phyloP scores from a whole-genome alignment of 1,140 invertebrate species.

The Nephila pilipes region DNA sequence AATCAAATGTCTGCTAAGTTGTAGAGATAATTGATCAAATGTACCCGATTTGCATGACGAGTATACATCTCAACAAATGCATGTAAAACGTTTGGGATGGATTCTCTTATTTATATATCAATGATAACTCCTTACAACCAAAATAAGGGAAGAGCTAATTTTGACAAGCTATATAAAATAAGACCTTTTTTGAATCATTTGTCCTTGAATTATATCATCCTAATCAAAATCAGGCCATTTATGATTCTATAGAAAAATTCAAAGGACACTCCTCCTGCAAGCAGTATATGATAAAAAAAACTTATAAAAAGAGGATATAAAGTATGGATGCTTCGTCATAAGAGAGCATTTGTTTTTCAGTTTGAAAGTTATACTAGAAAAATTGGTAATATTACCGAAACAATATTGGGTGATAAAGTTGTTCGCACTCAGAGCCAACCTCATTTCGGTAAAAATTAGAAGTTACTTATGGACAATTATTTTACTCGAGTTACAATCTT shows the following conservation, averaged over 20 bases:
- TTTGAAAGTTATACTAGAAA: conserved; percentile 77
- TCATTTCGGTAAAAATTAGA: conserved; percentile 30
- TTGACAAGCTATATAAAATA: not conserved
- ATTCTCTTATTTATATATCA: conserved; percentile 36
- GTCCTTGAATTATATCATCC: conserved; percentile 4
- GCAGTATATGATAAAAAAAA: conserved; percentile 77
- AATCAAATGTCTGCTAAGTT: conserved; percentile 4
- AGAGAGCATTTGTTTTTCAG: conserved; percentile 71
- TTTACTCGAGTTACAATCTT: conserved; percentile 5
- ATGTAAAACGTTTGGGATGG: conserved; percentile 4
- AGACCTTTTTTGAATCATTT: not conserved
- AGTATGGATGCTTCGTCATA: conserved; percentile 71
- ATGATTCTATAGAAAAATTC: conserved; percentile 78
- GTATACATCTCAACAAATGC: not conserved
- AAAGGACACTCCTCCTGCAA: too few species aligned
- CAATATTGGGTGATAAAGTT: conserved; percentile 43
- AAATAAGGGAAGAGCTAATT: not conserved
- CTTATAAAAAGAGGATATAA: conserved; percentile 78
- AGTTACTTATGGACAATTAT: conserved; percentile 19
- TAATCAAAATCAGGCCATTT: conserved; percentile 52
- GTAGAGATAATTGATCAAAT: conserved; percentile 14
- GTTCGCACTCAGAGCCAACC: conserved; percentile 5
- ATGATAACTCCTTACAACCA: conserved; percentile 24
- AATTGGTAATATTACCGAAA: conserved; percentile 35
- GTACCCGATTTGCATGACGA: not conserved